Conservation (phyloP, 2,113 vertebrate species). For the Peucedramus taeniatus region DNA sequence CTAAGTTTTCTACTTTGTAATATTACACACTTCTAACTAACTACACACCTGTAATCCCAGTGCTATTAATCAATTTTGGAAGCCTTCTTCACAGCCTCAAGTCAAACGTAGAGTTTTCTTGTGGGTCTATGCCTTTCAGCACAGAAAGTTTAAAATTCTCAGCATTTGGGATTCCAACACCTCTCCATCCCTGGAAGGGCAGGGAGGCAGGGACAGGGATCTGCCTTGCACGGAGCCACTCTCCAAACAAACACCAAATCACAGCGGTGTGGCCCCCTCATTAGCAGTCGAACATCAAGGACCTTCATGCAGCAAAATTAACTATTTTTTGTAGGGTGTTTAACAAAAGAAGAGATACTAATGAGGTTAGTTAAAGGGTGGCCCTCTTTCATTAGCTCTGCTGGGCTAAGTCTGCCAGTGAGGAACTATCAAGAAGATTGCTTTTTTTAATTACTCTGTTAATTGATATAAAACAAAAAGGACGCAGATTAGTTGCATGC, state of each 20-base stretch:
- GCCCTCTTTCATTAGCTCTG: conserved; percentile 63
- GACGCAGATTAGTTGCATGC: conserved; percentile 86
- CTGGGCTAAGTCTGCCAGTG: conserved; percentile 59
- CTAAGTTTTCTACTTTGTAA: too few relatives aligned
- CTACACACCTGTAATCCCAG: too few relatives aligned
- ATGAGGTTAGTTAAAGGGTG: conserved; percentile 63
- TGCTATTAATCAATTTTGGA: too few relatives aligned
- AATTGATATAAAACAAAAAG: conserved; percentile 95
- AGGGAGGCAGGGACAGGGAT: neutral
- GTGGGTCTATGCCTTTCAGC: too few relatives aligned
- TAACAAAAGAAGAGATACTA: conserved; percentile 57
- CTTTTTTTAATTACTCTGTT: conserved; percentile 92
- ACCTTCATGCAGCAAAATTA: conserved; percentile 55
- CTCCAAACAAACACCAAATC: conserved; percentile 1
- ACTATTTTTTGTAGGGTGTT: conserved; percentile 61
- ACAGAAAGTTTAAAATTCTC: too few relatives aligned
- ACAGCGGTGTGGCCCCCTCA: conserved; percentile 9
- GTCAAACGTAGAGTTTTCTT: too few relatives aligned
- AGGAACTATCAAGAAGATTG: conserved; percentile 64
- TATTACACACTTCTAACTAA: too few relatives aligned
- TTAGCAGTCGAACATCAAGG: conserved; percentile 54
- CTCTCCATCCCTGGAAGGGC: neutral
- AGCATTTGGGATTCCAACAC: too few relatives aligned
- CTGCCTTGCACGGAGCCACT: neutral
- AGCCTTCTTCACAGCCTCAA: too few relatives aligned